Percentiles rank a stretch among this genome's conserved stretches.
These are phyloP conservation scores for Lobophora halterata DNA, from an alignment of 2,888 invertebrate genomes.

Conservation along the genomic window DNA sequence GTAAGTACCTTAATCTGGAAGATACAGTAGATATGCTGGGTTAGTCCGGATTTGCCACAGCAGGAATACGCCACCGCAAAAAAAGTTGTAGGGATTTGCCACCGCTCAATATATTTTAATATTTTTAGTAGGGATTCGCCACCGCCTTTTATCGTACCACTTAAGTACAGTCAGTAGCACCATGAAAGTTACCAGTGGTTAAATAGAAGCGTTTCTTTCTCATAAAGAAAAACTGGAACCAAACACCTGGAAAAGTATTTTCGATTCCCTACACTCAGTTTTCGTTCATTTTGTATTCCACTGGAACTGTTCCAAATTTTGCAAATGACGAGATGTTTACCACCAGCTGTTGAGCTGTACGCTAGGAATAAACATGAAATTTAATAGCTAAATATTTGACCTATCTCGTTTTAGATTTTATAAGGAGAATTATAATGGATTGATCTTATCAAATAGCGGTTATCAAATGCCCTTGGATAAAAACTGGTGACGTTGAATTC, in stretches of 20 bases:
- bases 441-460: slow-evolving; percentile 23
- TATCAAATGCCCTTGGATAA: slow-evolving; percentile 26
- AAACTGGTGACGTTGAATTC: slow-evolving; percentile 6
- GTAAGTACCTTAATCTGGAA: too few relatives aligned
- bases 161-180: too few relatives aligned
- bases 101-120: too few relatives aligned
- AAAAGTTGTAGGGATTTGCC: too few relatives aligned
- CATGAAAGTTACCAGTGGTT: too few relatives aligned
- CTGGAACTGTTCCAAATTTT: slow-evolving; percentile 66
- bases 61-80: too few relatives aligned
- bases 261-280: slow-evolving; percentile 22
- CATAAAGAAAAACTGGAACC: slow-evolving; percentile 1
- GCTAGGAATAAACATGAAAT: slow-evolving; percentile 54
- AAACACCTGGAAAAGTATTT: slow-evolving; percentile 15
- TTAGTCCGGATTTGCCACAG: too few relatives aligned
- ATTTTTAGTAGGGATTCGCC: too few relatives aligned
- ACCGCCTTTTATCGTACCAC: too few relatives aligned
- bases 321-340: slow-evolving; percentile 50
- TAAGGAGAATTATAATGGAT: slow-evolving; percentile 10
- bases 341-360: slow-evolving; percentile 44
- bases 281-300: slow-evolving; percentile 33
- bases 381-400: slow-evolving; percentile 34
- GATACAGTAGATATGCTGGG: too few relatives aligned
- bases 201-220: too few relatives aligned
- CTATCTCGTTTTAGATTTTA: slow-evolving; percentile 10